These are phyloP conservation scores for Alcis repandata DNA, from an alignment of 2,888 invertebrate genomes.

Conservation along the genomic window DNA sequence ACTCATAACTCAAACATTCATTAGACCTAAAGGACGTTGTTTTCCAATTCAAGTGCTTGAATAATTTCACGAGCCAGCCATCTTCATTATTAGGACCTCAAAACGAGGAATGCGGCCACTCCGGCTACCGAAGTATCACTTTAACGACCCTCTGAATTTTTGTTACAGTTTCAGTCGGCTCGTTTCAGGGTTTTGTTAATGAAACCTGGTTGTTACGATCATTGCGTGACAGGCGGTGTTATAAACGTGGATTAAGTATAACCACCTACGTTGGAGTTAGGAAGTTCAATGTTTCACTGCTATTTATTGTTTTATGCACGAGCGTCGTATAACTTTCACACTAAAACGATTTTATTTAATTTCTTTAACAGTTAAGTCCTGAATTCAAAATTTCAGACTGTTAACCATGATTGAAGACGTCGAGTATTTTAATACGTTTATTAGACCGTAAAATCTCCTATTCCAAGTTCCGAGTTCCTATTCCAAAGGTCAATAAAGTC, in stretches of 20 bases:
- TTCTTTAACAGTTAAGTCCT: background rate
- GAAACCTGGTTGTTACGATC: slow-evolving; percentile 39
- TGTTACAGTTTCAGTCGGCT: slow-evolving; percentile 37
- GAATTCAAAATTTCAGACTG: background rate
- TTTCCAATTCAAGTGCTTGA: slow-evolving; percentile 25
- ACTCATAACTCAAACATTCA: slow-evolving; percentile 17
- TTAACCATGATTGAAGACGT: background rate
- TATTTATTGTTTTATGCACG: slow-evolving; percentile 30
- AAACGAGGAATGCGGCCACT: slow-evolving; percentile 36
- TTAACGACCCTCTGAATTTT: slow-evolving; percentile 34
- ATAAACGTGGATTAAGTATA: slow-evolving; percentile 18
- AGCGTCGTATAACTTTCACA: slow-evolving; percentile 4
- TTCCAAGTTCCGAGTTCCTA: slow-evolving; percentile 9
- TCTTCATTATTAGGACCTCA: slow-evolving; percentile 37
- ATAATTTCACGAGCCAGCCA: slow-evolving; percentile 21
- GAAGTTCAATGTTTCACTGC: slow-evolving; percentile 22
- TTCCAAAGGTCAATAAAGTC: slow-evolving; percentile 20
- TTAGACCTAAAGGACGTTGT: slow-evolving; percentile 16
- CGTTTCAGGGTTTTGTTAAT: slow-evolving; percentile 38
- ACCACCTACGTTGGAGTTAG: slow-evolving; percentile 14
- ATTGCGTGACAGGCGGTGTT: slow-evolving; percentile 31
- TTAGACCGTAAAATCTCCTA: background rate
- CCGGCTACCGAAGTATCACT: slow-evolving; percentile 33
- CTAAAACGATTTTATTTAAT: background rate
- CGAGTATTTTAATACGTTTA: background rate